Conservation (phyloP, 2,888 invertebrate genomes). For the Fragum sueziense region DNA sequence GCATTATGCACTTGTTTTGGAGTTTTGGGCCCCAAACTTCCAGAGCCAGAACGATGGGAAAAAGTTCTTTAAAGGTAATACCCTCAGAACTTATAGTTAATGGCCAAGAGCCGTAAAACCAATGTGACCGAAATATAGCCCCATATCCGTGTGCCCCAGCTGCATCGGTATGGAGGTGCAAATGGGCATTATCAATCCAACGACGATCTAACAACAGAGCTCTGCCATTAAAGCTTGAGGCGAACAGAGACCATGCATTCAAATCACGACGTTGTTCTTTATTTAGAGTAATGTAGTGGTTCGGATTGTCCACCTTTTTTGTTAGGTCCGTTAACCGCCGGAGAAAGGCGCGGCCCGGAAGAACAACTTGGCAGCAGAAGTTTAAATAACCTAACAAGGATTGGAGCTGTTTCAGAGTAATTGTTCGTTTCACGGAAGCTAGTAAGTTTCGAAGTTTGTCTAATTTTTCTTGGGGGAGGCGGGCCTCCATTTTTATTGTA, state of each 20-base stretch:
- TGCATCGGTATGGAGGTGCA: background rate
- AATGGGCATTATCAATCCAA: background rate
- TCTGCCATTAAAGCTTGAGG: constrained; percentile 35
- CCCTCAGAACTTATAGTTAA: background rate
- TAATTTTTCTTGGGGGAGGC: constrained; percentile 31
- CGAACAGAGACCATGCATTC: constrained; percentile 30
- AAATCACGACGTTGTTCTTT: constrained; percentile 23
- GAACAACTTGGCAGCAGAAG: constrained; percentile 36
- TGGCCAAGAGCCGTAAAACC: background rate
- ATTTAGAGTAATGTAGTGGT: constrained; percentile 35
- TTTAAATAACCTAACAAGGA: constrained; percentile 21
- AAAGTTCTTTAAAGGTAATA: background rate
- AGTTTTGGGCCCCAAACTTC: background rate
- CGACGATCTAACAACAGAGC: background rate
- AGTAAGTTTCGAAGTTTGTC: background rate
- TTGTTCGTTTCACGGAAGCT: background rate
- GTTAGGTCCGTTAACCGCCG: constrained; percentile 28
- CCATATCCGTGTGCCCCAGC: background rate
- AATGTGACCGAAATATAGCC: background rate
- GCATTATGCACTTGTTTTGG: background rate
- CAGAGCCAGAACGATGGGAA: constrained; percentile 21
- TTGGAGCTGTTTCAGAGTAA: constrained; percentile 14
- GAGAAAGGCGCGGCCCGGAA: constrained; percentile 34
- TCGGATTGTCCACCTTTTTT: constrained; percentile 23
- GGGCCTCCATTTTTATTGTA: constrained; percentile 28